Percentiles rank a stretch among this genome's conserved stretches.
Conservation (phyloP, 2,797 vertebrate species). For the Enteromius mattozi region DNA sequence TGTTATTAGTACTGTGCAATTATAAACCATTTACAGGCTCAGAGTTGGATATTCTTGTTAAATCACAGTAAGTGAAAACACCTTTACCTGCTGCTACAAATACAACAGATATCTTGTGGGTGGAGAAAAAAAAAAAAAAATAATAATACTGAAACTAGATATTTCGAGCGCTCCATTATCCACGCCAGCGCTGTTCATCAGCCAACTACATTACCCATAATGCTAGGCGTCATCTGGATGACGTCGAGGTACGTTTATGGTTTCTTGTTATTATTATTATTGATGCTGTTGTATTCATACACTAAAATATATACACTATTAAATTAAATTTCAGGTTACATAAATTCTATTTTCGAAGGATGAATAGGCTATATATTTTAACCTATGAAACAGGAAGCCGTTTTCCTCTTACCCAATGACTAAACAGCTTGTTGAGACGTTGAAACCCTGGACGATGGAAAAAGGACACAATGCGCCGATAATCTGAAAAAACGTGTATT, state of each 20-base stretch:
- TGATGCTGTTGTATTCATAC: neutral
- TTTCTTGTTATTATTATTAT: neutral
- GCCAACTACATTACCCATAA: constrained; percentile 74
- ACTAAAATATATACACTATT: neutral
- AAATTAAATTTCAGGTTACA: neutral
- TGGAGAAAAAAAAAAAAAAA: neutral
- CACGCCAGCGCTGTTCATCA: neutral
- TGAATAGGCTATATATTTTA: neutral
- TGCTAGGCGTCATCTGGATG: constrained; percentile 11
- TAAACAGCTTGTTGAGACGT: constrained; percentile 67
- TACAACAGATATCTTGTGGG: neutral
- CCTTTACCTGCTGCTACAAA: neutral
- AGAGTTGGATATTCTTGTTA: neutral
- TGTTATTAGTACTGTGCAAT: neutral
- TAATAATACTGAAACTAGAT: neutral
- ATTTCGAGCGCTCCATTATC: neutral
- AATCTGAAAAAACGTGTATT: constrained; percentile 51
- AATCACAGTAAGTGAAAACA: neutral
- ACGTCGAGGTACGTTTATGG: neutral
- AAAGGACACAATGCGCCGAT: constrained; percentile 63
- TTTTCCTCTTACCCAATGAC: constrained; percentile 70
- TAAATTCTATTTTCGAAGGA: neutral
- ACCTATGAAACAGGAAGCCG: constrained; percentile 9
- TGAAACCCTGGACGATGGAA: constrained; percentile 54
- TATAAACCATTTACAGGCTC: neutral